Base-by-base conservation (phyloP, 2,797 vertebrate genomes). In the Centroberyx gerrardi region DNA sequence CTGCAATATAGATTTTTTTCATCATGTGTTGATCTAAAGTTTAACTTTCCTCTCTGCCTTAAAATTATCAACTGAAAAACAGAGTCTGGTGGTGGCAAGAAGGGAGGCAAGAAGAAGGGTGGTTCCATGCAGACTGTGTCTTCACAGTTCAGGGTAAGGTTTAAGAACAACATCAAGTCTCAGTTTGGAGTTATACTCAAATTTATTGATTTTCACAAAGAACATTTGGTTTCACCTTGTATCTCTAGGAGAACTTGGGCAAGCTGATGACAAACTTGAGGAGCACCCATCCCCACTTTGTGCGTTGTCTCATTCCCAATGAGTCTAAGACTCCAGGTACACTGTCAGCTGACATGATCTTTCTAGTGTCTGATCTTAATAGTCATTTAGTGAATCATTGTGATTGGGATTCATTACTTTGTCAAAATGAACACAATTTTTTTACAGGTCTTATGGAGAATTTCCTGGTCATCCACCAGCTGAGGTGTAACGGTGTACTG, bases 71-170 rank as follows among this genome's bases (percentile, higher is more conserved):
- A 44, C 3, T 44, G 10, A 44, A 49, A 59, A 46, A 78, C 58
- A 92, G 91, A 93, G 8, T 0, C 40, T 0, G 63, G 77, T n/a
- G 91, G 78, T 17, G 52, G 49, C 73, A 97, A 96, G 89, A 96
- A 96, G 90, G 96, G 93, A 82, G 93, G 92, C 71, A 98, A 97
- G 92, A 97, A 96, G 93, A 97, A 97, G 88, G 96, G 95, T 28
- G 96, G 96, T 63, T 97, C 96, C 69, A 97, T 98, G 94, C 97
- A 97, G 90, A 97, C 97, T 10, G 96, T 97, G 72, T 97, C 96
- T 77, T 95, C 95, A 5, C 95, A 97, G 74, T 97, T 97, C 70
- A 94, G 96, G 90, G 97, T 98, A 92, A 81, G 79, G 1, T 60
- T 72, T 58, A 4, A 62, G 10, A 22, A 14, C 14, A 18, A n/a